Conservation (phyloP, 2,113 vertebrate genomes). For the Coreoperca whiteheadi region DNA sequence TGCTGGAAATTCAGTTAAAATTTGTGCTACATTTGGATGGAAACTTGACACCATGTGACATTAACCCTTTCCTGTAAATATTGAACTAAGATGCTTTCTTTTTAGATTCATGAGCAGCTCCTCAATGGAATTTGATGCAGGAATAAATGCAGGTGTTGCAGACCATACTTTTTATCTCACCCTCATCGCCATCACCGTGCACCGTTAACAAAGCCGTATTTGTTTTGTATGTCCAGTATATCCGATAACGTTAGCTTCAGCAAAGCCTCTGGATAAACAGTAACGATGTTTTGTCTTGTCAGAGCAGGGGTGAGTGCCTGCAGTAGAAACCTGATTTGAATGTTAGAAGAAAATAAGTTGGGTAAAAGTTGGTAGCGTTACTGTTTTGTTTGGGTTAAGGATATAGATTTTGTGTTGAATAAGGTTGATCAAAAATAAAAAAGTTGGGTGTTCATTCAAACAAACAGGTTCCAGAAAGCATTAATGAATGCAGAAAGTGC, state of each 20-base stretch:
- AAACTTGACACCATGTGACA: neutral
- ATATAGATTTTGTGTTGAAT: neutral
- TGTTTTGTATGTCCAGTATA: no score
- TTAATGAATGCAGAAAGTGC: neutral
- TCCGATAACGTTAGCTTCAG: neutral
- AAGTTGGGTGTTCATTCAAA: neutral
- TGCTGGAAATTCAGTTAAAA: neutral
- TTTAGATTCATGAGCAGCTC: neutral
- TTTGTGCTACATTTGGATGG: neutral
- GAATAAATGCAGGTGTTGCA: neutral
- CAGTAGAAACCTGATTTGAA: neutral
- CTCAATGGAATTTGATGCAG: neutral
- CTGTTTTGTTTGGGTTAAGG: neutral
- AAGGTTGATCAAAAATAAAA: neutral
- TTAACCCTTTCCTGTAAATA: neutral
- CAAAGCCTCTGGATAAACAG: conserved; percentile 22
- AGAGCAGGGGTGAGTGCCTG: neutral
- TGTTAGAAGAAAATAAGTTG: neutral
- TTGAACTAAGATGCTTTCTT: neutral
- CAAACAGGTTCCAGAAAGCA: neutral
- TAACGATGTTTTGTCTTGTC: neutral
- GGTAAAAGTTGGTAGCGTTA: neutral
- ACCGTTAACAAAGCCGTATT: neutral
- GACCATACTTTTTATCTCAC: neutral
- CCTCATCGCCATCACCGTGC: neutral